Percentiles rank a stretch among this genome's conserved stretches.
phyloP scores from a whole-genome alignment of 1,140 invertebrate species.

The Tetranychus cinnabarinus region DNA sequence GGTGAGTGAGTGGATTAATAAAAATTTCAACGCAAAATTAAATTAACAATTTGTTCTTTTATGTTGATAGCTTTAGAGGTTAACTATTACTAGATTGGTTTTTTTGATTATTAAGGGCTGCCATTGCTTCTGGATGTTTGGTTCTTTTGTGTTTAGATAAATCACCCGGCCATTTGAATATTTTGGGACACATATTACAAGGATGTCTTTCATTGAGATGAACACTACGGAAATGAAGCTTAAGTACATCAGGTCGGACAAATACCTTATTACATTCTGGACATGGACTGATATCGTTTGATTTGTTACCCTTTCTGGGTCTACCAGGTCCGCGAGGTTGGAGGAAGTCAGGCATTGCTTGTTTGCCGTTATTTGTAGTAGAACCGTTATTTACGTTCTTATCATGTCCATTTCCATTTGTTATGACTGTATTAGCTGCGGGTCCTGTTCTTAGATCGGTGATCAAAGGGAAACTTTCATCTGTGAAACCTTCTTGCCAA shows the following conservation, averaged over 20 bases:
- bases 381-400: not conserved
- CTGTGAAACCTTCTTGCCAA: not conserved
- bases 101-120: too few species aligned
- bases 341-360: not conserved
- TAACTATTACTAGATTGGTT: too few species aligned
- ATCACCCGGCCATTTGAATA: constrained; percentile 4
- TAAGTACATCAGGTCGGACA: constrained; percentile 1
- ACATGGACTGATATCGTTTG: constrained; percentile 1
- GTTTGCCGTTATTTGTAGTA: not conserved
- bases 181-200: constrained; percentile 2
- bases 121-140: not conserved
- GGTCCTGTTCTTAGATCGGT: not conserved
- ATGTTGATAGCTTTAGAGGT: too few species aligned
- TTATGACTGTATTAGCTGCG: not conserved
- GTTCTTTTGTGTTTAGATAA: constrained; percentile 1
- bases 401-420: not conserved
- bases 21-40: too few species aligned
- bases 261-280: constrained; percentile 1
- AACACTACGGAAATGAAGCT: constrained; percentile 2
- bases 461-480: not conserved
- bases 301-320: constrained; percentile 2
- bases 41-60: too few species aligned
- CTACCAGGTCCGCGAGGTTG: constrained; percentile 2
- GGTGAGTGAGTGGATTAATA: too few species aligned
- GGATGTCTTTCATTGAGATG: constrained; percentile 1